These are phyloP conservation scores for Teleopsis dalmanni DNA, from an alignment of 1,140 invertebrate genomes.

Conservation along the genomic window DNA sequence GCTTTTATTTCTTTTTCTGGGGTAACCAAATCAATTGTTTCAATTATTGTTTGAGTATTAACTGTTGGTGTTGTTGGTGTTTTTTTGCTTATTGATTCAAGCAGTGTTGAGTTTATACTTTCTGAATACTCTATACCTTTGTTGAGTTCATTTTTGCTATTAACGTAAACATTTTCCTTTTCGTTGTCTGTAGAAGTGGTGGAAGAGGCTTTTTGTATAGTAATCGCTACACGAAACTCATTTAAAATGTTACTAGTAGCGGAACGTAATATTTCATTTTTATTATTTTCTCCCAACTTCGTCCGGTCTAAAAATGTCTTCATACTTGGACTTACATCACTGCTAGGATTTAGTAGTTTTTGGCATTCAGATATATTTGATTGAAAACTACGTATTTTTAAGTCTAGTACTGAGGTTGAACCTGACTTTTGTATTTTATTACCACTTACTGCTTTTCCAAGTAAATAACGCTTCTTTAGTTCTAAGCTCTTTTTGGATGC, in stretches of 20 bases:
- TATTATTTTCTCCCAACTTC: constrained; percentile 26
- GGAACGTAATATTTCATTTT: constrained; percentile 29
- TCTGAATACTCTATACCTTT: constrained; percentile 42
- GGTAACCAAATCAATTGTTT: constrained; percentile 38
- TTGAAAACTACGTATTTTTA: constrained; percentile 71
- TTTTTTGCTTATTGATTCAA: constrained; percentile 29
- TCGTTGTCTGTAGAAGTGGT: constrained; percentile 39
- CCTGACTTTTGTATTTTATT: constrained; percentile 69
- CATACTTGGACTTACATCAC: constrained; percentile 66
- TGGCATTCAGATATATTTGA: constrained; percentile 83
- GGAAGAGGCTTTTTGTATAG: constrained; percentile 34
- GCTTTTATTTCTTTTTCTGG: constrained; percentile 29
- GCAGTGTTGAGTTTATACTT: constrained; percentile 35
- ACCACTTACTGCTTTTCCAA: constrained; percentile 54
- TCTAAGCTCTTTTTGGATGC: constrained; percentile 78
- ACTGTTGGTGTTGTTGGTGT: constrained; percentile 32
- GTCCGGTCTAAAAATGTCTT: constrained; percentile 55
- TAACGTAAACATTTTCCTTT: constrained; percentile 42
- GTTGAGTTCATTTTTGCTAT: constrained; percentile 40
- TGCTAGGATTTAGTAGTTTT: constrained; percentile 73
- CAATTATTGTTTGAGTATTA: constrained; percentile 29
- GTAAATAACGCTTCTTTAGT: constrained; percentile 73
- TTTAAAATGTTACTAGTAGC: constrained; percentile 38
- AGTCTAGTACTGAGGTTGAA: constrained; percentile 76
- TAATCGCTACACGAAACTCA: constrained; percentile 33